Base-by-base conservation (phyloP, 2,888 invertebrate species). In the Lottia scabra region DNA sequence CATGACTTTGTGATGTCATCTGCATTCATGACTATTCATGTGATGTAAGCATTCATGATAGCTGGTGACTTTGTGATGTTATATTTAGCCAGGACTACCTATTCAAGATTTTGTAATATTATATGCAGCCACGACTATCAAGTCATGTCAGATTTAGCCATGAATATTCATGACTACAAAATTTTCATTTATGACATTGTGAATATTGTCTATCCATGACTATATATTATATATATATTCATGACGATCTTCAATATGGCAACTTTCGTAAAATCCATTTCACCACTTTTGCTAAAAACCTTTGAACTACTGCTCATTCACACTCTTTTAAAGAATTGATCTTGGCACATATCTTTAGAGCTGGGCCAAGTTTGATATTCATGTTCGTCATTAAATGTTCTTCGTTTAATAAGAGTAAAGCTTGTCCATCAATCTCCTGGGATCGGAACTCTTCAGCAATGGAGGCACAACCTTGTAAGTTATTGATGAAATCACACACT, bases 361-460 rank as follows among this genome's bases (percentile, higher is more conserved):
- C 98, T 0, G 98, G 98, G 0, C 98, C 98, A 26, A 98, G 92
- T 88, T 98, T 97, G 94, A 98, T 98, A 73, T 94, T 94, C 92
- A 98, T 96, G 10, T 97, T 95, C 79, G 95, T 94, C 91, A 98
- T 97, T 44, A 98, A 92, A 90, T 98, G 98, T 85, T 97, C 97
- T 80, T 96, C 96, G 85, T 96, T 95, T 68, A 98, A 93, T 70
- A 98, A 91, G 91, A 98, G 92, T 75, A 98, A 90, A 0, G 98
- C 98, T 87, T 97, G 97, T 0, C 98, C 98, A 86, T 98, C 98
- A 82, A 98, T 97, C 90, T 98, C 98, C 90, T 98, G 97, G 85
- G 95, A 93, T 15, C 94, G 93, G 91, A 98, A 98, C 88, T 97
- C 97, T 85, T 97, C 97, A 0, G 97, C 97, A 87, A 97, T 97